phyloP scores from a whole-genome alignment of 2,113 vertebrate genomes.

The Monopterus albus region DNA sequence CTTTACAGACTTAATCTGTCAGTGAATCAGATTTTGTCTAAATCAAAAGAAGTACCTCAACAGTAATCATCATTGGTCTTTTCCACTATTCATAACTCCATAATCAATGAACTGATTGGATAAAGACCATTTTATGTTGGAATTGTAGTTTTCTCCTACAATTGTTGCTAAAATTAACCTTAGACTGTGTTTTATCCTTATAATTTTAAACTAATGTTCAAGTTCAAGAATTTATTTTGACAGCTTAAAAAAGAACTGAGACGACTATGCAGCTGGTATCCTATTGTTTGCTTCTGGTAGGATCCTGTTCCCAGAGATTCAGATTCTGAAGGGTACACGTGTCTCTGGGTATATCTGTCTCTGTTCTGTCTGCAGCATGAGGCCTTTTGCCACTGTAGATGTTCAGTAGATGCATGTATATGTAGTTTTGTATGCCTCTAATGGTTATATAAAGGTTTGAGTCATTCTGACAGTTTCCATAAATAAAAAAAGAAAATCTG shows the following conservation, averaged over 20 bases:
- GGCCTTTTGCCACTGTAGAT: constrained; percentile 38
- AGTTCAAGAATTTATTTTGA: constrained; percentile 43
- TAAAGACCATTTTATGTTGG: not conserved
- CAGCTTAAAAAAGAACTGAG: constrained; percentile 18
- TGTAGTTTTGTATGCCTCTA: constrained; percentile 8
- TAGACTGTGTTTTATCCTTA: not conserved
- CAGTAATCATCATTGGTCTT: no score
- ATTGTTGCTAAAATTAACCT: constrained; percentile 13
- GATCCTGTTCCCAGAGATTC: constrained; percentile 23
- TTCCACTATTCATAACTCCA: no score
- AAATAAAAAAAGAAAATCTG: constrained; percentile 26
- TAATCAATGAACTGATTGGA: constrained; percentile 2
- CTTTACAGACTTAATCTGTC: not conserved
- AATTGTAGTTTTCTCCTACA: not conserved
- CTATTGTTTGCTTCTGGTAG: constrained; percentile 7
- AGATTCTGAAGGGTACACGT: constrained; percentile 15
- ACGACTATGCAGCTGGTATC: constrained; percentile 21
- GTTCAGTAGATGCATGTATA: constrained; percentile 37
- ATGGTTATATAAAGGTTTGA: constrained; percentile 29
- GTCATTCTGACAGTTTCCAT: constrained; percentile 33
- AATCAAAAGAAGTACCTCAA: no score
- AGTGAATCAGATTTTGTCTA: no score
- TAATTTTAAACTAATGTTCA: constrained; percentile 42
- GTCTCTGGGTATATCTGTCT: constrained; percentile 41
- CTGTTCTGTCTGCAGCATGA: constrained; percentile 28